Percentiles rank a stretch among this genome's conserved stretches.
phyloP scores from a whole-genome alignment of 2,888 invertebrate genomes.

The Eupithecia insigniata region DNA sequence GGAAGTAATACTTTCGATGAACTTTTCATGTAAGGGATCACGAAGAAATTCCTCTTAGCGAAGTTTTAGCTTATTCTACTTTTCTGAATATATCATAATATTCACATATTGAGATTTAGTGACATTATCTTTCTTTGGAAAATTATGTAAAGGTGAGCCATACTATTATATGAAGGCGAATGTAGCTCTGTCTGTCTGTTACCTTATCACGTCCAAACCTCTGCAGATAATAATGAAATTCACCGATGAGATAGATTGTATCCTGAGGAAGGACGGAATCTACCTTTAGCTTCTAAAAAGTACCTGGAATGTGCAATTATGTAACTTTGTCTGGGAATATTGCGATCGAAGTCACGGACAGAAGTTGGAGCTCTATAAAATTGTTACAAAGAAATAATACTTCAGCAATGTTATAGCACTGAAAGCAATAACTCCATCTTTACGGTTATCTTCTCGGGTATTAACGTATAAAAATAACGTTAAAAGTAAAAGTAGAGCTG shows the following conservation, averaged over 20 bases:
- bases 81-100: too few relatives aligned
- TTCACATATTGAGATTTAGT: too few relatives aligned
- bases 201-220: not conserved
- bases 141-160: too few relatives aligned
- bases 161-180: not conserved
- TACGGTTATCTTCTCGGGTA: not conserved
- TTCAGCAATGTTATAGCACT: not conserved
- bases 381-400: not conserved
- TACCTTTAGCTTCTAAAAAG: not conserved
- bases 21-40: not conserved
- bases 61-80: not conserved
- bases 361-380: not conserved
- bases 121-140: not conserved
- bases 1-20: not conserved
- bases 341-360: not conserved
- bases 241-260: not conserved
- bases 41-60: not conserved
- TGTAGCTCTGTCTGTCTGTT: not conserved
- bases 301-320: not conserved
- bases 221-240: not conserved
- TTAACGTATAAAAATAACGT: not conserved
- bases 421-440: not conserved
- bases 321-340: not conserved
- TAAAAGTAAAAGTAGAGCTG: not conserved
- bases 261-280: not conserved